Percentiles rank a stretch among this genome's conserved stretches.
Evolutionary conservation across 2,797 vertebrate species (phyloP).

Genomic region (Oryzias dopingdopingensis): DNA sequence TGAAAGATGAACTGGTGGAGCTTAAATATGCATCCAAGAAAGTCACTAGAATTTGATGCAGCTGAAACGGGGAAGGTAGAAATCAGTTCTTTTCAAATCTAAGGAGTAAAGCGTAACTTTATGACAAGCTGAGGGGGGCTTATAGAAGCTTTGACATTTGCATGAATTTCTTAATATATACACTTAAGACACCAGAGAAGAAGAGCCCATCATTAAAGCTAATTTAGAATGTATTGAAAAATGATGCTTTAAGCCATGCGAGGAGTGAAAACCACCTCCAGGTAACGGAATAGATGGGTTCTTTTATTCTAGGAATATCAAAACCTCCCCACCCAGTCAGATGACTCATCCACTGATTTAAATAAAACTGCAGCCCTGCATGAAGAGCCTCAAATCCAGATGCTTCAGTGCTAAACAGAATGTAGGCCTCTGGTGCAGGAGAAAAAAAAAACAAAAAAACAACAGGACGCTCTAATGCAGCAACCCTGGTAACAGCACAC

Average conservation of each 20-base stretch:
- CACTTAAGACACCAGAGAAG: background rate
- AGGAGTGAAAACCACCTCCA: background rate
- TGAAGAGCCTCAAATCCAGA: conserved; percentile 45
- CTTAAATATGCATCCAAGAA: conserved; percentile 19
- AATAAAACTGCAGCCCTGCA: conserved; percentile 24
- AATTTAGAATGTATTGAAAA: conserved; percentile 1
- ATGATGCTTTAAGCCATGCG: too few species aligned
- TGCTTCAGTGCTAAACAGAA: conserved; percentile 25
- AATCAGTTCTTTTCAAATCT: conserved; percentile 27
- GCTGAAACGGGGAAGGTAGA: too few species aligned
- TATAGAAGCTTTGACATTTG: background rate
- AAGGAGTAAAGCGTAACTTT: conserved; percentile 36
- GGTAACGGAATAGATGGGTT: conserved; percentile 3
- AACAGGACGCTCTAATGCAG: conserved; percentile 4
- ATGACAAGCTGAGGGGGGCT: conserved; percentile 10
- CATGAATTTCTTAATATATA: too few species aligned
- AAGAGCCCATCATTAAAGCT: background rate
- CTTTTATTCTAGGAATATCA: conserved; percentile 10
- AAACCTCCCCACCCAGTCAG: conserved; percentile 4
- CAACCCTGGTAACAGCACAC: conserved; percentile 20
- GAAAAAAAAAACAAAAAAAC: conserved; percentile 10
- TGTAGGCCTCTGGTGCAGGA: conserved; percentile 16
- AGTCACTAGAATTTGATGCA: conserved; percentile 8
- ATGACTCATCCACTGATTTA: conserved; percentile 54
- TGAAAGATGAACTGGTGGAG: conserved; percentile 15